These are phyloP conservation scores for Asteroscopus sphinx DNA, from an alignment of 2,888 invertebrate species.

Conservation along the genomic window DNA sequence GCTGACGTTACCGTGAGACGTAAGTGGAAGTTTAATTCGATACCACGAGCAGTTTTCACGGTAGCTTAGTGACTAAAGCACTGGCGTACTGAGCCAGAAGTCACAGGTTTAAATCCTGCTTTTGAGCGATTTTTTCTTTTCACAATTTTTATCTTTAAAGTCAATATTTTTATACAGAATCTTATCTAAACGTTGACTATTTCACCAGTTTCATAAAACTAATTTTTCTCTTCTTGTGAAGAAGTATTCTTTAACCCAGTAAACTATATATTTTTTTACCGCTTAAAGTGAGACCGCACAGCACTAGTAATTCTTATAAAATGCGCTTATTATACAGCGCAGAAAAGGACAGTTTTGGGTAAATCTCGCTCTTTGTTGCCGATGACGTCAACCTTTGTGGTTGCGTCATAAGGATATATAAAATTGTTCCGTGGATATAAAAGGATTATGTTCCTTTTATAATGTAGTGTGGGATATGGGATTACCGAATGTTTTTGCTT, in stretches of 20 bases:
- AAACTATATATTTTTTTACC: constrained; percentile 18
- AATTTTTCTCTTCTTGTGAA: no score
- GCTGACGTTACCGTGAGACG: no score
- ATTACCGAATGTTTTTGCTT: constrained; percentile 16
- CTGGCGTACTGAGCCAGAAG: no score
- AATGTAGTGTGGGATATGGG: constrained; percentile 41
- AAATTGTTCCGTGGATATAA: constrained; percentile 69
- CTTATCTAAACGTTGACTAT: no score
- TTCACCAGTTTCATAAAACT: no score
- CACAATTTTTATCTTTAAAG: no score
- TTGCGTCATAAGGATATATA: constrained; percentile 74
- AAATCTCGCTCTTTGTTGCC: constrained; percentile 82
- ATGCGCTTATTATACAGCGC: constrained; percentile 77
- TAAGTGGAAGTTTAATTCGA: no score
- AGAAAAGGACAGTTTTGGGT: constrained; percentile 77
- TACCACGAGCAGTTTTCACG: no score
- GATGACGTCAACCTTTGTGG: constrained; percentile 71
- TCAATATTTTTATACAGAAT: no score
- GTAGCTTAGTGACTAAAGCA: no score
- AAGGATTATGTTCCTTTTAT: constrained; percentile 64
- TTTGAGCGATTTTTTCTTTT: no score
- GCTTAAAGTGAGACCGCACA: constrained; percentile 53
- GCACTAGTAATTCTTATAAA: constrained; percentile 72
- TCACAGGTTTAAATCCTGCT: no score
- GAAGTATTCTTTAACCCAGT: neutral